phyloP scores from a whole-genome alignment of 2,113 vertebrate genomes.

The Atherinomorus stipes region DNA sequence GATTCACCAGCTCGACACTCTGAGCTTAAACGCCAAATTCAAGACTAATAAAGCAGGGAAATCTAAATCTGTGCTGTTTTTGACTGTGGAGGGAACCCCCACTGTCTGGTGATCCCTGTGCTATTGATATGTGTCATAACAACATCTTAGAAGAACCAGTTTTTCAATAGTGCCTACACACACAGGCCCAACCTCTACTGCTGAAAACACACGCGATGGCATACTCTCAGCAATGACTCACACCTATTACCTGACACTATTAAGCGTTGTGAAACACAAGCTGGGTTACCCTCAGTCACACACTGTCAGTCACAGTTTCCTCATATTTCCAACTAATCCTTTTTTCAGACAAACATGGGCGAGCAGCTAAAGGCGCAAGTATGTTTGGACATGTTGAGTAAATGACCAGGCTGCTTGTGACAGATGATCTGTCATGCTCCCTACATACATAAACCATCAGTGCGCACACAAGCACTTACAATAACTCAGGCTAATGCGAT shows the following conservation, averaged over 20 bases:
- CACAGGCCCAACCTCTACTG: conserved; percentile 50
- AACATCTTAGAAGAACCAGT: conserved; percentile 71
- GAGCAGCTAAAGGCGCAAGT: conserved; percentile 41
- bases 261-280: conserved; percentile 73
- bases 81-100: conserved; percentile 63
- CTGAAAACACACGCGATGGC: conserved; percentile 73
- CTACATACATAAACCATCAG: conserved; percentile 50
- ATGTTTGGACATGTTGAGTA: conserved; percentile 52
- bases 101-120: conserved; percentile 63
- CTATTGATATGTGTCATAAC: conserved; percentile 71
- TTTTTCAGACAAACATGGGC: conserved; percentile 70
- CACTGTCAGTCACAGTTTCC: conserved; percentile 62
- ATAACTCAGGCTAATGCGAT: conserved; percentile 41
- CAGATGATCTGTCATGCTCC: conserved; percentile 48
- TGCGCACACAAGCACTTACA: conserved; percentile 17
- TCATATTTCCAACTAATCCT: conserved; percentile 74
- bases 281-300: conserved; percentile 65
- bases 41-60: conserved; percentile 32
- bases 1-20: conserved; percentile 37
- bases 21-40: conserved; percentile 18
- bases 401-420: conserved; percentile 39
- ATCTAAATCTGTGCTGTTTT: conserved; percentile 42
- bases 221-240: conserved; percentile 73
- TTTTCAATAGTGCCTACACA: conserved; percentile 53
- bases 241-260: conserved; percentile 69